Evolutionary conservation across 2,113 vertebrate genomes (phyloP), one percentile per base, ranked within the genome.

Genomic region (Eptatretus burgeri): DNA sequence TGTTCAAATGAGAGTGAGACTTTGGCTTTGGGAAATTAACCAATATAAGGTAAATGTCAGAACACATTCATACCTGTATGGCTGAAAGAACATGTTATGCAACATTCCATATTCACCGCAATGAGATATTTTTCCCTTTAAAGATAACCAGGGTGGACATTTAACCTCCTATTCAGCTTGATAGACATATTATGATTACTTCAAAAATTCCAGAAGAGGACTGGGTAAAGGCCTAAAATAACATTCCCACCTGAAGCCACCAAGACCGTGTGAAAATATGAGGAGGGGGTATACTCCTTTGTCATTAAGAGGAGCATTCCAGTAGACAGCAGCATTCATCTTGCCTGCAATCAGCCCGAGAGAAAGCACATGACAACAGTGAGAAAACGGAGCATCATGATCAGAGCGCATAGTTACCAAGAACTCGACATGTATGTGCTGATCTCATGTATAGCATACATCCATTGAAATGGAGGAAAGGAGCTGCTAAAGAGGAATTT

Each of bases 211-310:
- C n/a, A n/a, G 19, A n/a, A 60, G 4, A 20, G 56, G 1, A 13
- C 9, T 14, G 60, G 19, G 11, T 68, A 16, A 64, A 11, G 10
- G 16, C 11, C 18, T 2, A 27, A 64, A 16, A 19, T 41, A 19
- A n/a, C 17, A 64, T 16, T 11, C 63, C 17, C 18, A 98, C 91
- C 89, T 79, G 73, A 98, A 91, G 16, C 83, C 87, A 74, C 87
- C 89, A 2, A 98, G 80, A 65, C 91, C 91, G 13, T 94, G 89
- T 62, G 87, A 93, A 72, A 98, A 93, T 69, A 98, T 63, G 11
- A 98, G 67, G 2, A 94, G 73, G 9, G 91, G 91, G 51, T 83
- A 91, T 74, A 81, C 84, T 67, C 74, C 81, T 69, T 73, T 78
- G 0, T 73, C 70, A 67, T 76, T 83, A 72, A 88, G 79, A 14